Evolutionary conservation across 1,140 invertebrate genomes (phyloP).

Genomic region (Heliconius melpomene): DNA sequence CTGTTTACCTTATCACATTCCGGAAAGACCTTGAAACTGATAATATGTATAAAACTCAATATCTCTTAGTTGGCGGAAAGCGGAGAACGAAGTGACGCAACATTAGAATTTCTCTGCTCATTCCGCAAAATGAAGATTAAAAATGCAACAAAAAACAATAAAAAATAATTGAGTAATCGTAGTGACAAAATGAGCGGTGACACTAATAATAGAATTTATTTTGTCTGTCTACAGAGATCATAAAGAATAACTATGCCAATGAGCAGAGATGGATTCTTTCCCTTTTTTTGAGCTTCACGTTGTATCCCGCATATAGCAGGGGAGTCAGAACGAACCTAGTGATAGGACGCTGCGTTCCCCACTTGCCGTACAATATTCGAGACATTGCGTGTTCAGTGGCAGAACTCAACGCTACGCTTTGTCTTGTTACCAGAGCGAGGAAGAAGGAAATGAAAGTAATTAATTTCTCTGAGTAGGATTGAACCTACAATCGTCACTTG

Average conservation of each 20-base stretch:
- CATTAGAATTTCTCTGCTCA: not conserved
- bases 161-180: not conserved
- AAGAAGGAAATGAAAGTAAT: too few relatives aligned
- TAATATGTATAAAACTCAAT: too few relatives aligned
- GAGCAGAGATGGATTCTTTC: constrained; percentile 23
- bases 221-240: constrained; percentile 30
- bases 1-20: too few relatives aligned
- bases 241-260: constrained; percentile 35
- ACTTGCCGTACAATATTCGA: not conserved
- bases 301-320: not conserved
- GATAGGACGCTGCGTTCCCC: too few relatives aligned
- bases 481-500: too few relatives aligned
- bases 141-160: not conserved
- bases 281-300: not conserved
- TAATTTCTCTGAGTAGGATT: too few relatives aligned
- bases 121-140: not conserved
- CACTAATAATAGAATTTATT: constrained; percentile 36
- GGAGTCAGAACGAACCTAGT: too few relatives aligned
- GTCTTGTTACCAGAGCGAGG: too few relatives aligned
- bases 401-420: not conserved
- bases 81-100: too few relatives aligned
- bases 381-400: not conserved
- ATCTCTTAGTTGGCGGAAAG: too few relatives aligned
- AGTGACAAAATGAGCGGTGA: constrained; percentile 30
- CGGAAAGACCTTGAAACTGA: too few relatives aligned